Base-by-base conservation (phyloP, 2,888 invertebrate genomes). In the Drosophila pseudotakahashii region DNA sequence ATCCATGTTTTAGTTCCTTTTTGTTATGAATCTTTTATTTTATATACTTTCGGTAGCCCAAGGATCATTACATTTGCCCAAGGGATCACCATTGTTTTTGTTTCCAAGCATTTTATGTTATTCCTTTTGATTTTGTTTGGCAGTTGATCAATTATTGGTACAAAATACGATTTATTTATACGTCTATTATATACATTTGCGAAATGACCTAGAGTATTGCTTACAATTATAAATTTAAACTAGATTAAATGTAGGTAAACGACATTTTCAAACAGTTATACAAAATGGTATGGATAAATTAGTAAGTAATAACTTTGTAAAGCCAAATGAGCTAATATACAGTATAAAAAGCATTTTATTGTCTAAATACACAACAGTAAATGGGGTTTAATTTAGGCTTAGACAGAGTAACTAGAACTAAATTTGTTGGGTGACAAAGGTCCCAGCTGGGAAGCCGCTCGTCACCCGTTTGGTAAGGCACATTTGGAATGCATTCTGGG, bases 401-500 rank as follows among this genome's bases (percentile, higher is more conserved):
- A 37, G 19, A 19, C n/a, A n/a, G 42, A 50, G 16, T 30, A 7
- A 11, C 36, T 58, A 37, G 2, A 39, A 34, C 63, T 57, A 63
- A 11, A 10, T 63, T 52, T 42, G 45, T 50, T 37, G 30, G 34
- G 23, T 5, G 13, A 30, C 23, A 39, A 2, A 26, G 39, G 9
- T 5, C 9, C 14, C 23, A 10, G 32, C n/a, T 51, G 34, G 19
- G 4, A 23, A 34, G 7, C 19, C n/a, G 7, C 39, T 26, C 26
- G 23, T 59, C 44, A 11, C 41, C 45, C 37, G n/a, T 36, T 36
- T 41, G 47, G 32, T 83, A 90, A 90, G 90, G 91, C 90, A 91
- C 90, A 91, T 90, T 89, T 88, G 82, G 91, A 90, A 90, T 90
- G 90, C 90, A 78, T 73, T 70, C 60, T 66, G 68, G 63, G 39